Evolutionary conservation across 2,888 invertebrate genomes (phyloP).

Genomic region (Operophtera brumata): DNA sequence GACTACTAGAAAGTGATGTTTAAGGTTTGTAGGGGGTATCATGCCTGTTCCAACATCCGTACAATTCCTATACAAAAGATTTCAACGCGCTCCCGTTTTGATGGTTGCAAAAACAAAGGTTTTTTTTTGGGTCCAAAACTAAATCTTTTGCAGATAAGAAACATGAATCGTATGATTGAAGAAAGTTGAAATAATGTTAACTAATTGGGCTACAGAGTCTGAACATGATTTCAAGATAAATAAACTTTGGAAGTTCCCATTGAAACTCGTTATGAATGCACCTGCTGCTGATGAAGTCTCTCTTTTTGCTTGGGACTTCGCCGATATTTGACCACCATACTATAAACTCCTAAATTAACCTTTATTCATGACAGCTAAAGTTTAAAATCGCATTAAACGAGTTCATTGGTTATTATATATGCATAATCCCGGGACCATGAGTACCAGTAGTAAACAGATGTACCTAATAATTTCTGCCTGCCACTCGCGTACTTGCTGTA

Average conservation of each 20-base stretch:
- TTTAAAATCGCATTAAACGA: not conserved
- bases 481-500: conserved; percentile 16
- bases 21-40: no score
- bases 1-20: no score
- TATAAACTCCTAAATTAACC: conserved; percentile 6
- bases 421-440: conserved; percentile 25
- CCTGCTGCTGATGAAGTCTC: conserved; percentile 30
- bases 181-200: not conserved
- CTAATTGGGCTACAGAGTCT: not conserved
- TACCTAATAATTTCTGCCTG: conserved; percentile 26
- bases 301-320: conserved; percentile 20
- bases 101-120: not conserved
- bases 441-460: conserved; percentile 20
- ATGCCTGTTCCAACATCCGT: not conserved
- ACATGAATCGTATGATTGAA: not conserved
- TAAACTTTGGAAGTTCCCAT: conserved; percentile 6
- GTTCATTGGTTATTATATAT: conserved; percentile 5
- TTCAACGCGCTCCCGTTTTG: conserved; percentile 44
- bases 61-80: conserved; percentile 47
- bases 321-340: not conserved
- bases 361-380: not conserved
- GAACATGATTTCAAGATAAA: not conserved
- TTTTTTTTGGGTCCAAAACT: no score
- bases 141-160: no score
- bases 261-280: conserved; percentile 27